Percentiles rank a stretch among this genome's conserved stretches.
These are phyloP conservation scores for Drosophila lutescens DNA, from an alignment of 2,888 invertebrate species.

Conservation along the genomic window DNA sequence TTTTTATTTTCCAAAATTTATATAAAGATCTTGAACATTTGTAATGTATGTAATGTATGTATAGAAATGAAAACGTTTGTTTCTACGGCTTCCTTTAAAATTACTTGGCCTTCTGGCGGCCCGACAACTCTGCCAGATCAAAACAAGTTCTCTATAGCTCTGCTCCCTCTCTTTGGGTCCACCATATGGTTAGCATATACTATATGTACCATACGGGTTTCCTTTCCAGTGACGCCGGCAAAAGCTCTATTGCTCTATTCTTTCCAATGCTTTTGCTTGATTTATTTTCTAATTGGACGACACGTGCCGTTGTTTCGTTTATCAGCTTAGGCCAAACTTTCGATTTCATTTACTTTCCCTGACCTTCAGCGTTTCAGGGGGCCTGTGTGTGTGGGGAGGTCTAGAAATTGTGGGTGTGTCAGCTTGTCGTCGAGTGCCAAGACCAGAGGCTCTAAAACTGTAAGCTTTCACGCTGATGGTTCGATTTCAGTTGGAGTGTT, in stretches of 20 bases:
- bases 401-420: constrained; percentile 42
- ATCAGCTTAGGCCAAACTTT: constrained; percentile 33
- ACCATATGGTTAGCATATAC: background rate
- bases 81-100: background rate
- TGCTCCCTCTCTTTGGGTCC: background rate
- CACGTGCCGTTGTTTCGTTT: constrained; percentile 45
- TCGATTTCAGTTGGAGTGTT: constrained; percentile 4
- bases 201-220: background rate
- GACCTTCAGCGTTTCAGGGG: constrained; percentile 37
- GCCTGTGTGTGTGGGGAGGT: background rate
- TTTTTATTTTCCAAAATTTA: too few relatives aligned
- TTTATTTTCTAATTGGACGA: constrained; percentile 45
- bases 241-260: constrained; percentile 33
- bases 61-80: background rate
- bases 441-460: constrained; percentile 33
- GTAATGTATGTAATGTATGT: too few relatives aligned
- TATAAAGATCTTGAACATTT: too few relatives aligned
- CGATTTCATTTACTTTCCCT: constrained; percentile 45
- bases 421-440: background rate
- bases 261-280: constrained; percentile 11
- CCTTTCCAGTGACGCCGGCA: constrained; percentile 38
- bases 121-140: constrained; percentile 59
- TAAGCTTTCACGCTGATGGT: constrained; percentile 1
- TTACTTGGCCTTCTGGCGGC: background rate
- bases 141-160: constrained; percentile 16